These are phyloP conservation scores for Nomia melanderi DNA, from an alignment of 1,140 invertebrate species.

Conservation along the genomic window DNA sequence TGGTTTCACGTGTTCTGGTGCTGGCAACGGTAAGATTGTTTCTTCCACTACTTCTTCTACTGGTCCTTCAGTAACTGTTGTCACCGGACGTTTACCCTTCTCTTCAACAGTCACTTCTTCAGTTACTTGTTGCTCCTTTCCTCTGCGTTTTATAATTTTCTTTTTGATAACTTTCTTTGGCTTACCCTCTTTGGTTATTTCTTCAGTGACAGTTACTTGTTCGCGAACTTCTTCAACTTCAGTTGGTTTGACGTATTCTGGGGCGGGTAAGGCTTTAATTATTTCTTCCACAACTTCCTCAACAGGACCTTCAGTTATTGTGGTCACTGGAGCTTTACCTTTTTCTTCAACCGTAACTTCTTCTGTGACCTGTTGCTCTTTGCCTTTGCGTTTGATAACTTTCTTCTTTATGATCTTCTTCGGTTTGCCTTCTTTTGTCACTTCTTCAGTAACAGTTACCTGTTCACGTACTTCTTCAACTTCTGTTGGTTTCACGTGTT, in stretches of 20 bases:
- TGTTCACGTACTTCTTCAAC: constrained; percentile 72
- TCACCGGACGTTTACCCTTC: constrained; percentile 33
- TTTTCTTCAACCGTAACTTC: constrained; percentile 50
- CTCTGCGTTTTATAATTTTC: constrained; percentile 51
- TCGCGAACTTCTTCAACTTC: constrained; percentile 44
- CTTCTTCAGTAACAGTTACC: constrained; percentile 68
- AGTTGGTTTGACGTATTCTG: constrained; percentile 42
- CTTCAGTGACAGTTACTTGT: constrained; percentile 67
- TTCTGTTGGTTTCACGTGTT: constrained; percentile 21
- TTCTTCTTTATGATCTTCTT: constrained; percentile 65
- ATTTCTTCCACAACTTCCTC: constrained; percentile 56
- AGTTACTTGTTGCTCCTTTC: constrained; percentile 51
- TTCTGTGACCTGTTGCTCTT: constrained; percentile 54
- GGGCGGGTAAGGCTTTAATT: constrained; percentile 54
- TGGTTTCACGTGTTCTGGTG: constrained; percentile 84
- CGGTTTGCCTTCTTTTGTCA: constrained; percentile 75
- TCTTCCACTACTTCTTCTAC: constrained; percentile 66
- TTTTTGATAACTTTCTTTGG: constrained; percentile 69
- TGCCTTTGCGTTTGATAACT: constrained; percentile 45
- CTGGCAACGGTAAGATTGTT: constrained; percentile 58
- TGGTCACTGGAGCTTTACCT: constrained; percentile 33
- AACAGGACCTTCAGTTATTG: constrained; percentile 63
- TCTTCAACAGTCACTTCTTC: constrained; percentile 57
- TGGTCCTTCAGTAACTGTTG: constrained; percentile 60
- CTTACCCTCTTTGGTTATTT: constrained; percentile 74